Conservation (phyloP, 2,113 vertebrate species). For the Dicerorhinus sumatrensis region DNA sequence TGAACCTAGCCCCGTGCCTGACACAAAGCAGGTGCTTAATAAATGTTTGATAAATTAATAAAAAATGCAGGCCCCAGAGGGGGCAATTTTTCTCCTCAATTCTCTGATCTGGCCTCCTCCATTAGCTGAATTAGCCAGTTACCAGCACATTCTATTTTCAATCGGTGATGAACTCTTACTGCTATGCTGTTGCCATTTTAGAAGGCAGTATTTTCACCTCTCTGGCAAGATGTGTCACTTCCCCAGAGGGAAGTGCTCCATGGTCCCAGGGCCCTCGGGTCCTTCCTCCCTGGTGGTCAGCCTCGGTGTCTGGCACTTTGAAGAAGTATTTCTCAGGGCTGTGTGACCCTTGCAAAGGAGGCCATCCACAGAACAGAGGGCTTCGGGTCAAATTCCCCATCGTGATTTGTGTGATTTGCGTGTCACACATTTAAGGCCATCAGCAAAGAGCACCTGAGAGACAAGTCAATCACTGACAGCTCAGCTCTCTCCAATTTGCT, state of each 20-base stretch:
- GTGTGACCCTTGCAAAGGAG: not conserved
- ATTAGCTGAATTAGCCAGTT: not conserved
- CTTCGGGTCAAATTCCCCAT: not conserved
- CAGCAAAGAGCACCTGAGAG: not conserved
- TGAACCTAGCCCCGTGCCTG: not conserved
- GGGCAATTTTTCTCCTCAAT: not conserved
- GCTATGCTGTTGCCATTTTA: not conserved
- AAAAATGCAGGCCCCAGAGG: not conserved
- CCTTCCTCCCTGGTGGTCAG: not conserved
- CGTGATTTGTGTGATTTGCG: accelerated
- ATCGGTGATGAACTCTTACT: not conserved
- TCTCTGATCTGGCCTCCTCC: not conserved
- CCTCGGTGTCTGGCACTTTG: accelerated
- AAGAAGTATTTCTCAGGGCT: not conserved
- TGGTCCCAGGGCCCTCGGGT: accelerated
- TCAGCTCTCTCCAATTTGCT: not conserved
- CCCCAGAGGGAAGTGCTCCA: too few relatives aligned
- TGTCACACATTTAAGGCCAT: accelerated
- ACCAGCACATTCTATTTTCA: not conserved
- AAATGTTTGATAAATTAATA: not conserved
- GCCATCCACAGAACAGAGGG: not conserved
- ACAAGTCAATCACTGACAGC: accelerated
- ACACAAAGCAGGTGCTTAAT: not conserved
- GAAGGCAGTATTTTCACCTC: not conserved
- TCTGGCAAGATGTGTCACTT: not conserved